Conservation (phyloP, 2,888 invertebrate genomes). For the Aphidoletes aphidimyza region DNA sequence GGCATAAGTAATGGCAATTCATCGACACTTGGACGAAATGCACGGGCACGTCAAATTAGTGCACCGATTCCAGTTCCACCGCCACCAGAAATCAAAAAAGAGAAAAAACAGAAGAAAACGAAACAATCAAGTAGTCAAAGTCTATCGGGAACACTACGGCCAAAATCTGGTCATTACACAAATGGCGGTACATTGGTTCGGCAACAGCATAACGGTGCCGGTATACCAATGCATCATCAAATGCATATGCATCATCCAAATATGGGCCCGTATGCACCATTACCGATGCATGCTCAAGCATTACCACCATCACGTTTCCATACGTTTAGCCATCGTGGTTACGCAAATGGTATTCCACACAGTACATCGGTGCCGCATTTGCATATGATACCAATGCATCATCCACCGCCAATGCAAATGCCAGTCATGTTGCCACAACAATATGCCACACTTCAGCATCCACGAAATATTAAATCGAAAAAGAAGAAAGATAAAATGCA, state of each 20-base stretch:
- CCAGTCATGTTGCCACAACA: conserved; percentile 68
- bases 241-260: conserved; percentile 59
- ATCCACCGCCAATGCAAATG: conserved; percentile 60
- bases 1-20: conserved; percentile 60
- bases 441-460: conserved; percentile 73
- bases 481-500: conserved; percentile 64
- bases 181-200: conserved; percentile 61
- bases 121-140: conserved; percentile 65
- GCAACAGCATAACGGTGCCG: conserved; percentile 59
- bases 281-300: conserved; percentile 57
- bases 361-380: conserved; percentile 60
- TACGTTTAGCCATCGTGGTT: conserved; percentile 68
- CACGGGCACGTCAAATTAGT: conserved; percentile 83
- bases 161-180: conserved; percentile 64
- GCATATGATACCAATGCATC: conserved; percentile 63
- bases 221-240: conserved; percentile 58
- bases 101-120: conserved; percentile 67
- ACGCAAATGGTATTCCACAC: conserved; percentile 59
- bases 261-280: not conserved
- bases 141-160: conserved; percentile 66
- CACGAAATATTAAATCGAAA: conserved; percentile 69
- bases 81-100: conserved; percentile 76
- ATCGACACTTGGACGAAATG: conserved; percentile 73
- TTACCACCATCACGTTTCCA: conserved; percentile 66
- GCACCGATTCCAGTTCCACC: conserved; percentile 86